Percentiles rank a stretch among this genome's conserved stretches.
phyloP scores from a whole-genome alignment of 2,888 invertebrate species.

The Alsophila aescularia region DNA sequence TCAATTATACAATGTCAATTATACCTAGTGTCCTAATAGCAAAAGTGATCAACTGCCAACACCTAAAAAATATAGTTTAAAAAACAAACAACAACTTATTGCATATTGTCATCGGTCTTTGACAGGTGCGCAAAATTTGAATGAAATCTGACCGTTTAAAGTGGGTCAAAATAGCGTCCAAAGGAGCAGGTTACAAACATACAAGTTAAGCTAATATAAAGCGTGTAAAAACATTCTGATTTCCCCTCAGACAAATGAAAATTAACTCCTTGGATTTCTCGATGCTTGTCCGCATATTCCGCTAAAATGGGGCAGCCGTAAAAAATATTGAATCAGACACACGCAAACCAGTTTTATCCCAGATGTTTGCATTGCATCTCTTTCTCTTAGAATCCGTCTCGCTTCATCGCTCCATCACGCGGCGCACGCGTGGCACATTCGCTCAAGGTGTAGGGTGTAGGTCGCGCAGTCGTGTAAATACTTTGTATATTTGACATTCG shows the following conservation, averaged over 20 bases:
- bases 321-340: slow-evolving; percentile 50
- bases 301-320: slow-evolving; percentile 39
- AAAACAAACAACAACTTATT: too few species aligned
- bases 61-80: too few species aligned
- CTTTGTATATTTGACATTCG: slow-evolving; percentile 32
- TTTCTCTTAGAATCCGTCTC: slow-evolving; percentile 42
- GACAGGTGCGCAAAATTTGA: too few species aligned
- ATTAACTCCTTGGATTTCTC: background rate
- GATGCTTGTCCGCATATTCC: slow-evolving; percentile 1
- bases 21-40: background rate
- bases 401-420: slow-evolving; percentile 49
- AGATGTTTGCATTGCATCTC: slow-evolving; percentile 64
- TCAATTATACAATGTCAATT: too few species aligned
- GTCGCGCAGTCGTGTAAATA: slow-evolving; percentile 36
- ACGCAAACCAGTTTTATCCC: slow-evolving; percentile 44
- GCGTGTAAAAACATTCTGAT: slow-evolving; percentile 20
- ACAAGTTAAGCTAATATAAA: too few species aligned
- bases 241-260: background rate
- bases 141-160: too few species aligned
- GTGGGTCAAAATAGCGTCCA: too few species aligned
- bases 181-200: too few species aligned
- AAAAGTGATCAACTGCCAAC: slow-evolving; percentile 5
- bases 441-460: slow-evolving; percentile 37
- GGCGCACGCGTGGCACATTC: slow-evolving; percentile 44
- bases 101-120: too few species aligned